Conservation (phyloP, 2,113 vertebrate species). For the Pteronura brasiliensis region DNA sequence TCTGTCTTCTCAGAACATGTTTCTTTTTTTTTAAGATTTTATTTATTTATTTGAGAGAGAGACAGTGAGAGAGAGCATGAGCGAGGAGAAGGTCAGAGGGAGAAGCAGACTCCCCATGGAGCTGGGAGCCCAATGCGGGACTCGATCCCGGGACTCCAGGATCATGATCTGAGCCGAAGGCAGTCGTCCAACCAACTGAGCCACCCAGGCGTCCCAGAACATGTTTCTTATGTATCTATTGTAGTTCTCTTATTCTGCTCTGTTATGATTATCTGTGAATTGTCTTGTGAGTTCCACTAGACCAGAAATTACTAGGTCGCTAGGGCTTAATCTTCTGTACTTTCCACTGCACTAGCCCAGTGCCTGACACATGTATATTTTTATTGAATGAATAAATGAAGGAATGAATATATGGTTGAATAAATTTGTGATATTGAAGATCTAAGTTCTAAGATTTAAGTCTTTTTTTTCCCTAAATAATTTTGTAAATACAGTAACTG, state of each 20-base stretch:
- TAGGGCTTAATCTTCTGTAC: background rate
- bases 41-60: no score
- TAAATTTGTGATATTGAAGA: background rate
- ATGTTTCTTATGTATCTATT: background rate
- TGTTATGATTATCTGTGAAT: background rate
- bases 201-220: no score
- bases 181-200: no score
- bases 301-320: no score
- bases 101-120: no score
- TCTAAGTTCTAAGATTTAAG: background rate
- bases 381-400: background rate
- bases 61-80: no score
- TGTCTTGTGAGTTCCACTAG: background rate
- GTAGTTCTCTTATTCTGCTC: background rate
- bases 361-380: background rate
- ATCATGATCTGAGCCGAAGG: no score
- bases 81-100: no score
- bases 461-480: background rate
- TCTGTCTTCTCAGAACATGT: background rate
- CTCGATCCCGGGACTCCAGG: no score
- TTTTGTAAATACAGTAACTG: background rate
- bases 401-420: background rate
- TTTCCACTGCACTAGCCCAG: background rate
- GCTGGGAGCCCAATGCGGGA: no score
- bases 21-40: no score